These are phyloP conservation scores for Petrocephalus schoutedeni DNA, from an alignment of 2,797 vertebrate species.

Conservation along the genomic window DNA sequence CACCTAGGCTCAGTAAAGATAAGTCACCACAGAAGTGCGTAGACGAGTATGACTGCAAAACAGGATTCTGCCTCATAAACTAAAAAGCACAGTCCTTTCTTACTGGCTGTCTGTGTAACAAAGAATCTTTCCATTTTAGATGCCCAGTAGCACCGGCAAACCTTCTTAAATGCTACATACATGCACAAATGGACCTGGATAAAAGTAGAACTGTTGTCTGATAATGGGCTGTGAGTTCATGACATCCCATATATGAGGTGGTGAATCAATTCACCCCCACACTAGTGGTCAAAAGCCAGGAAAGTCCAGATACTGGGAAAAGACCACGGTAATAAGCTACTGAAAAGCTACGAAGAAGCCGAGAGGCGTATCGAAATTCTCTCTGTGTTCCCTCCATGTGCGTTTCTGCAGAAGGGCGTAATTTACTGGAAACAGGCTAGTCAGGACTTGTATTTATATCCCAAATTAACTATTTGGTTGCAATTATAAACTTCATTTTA, in stretches of 20 bases:
- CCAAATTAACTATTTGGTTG: background rate
- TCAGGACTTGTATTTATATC: background rate
- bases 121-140: slow-evolving; percentile 35
- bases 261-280: background rate
- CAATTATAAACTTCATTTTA: background rate
- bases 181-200: background rate
- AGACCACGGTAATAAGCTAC: background rate
- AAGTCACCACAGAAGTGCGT: slow-evolving; percentile 37
- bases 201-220: slow-evolving; percentile 10
- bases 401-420: background rate
- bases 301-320: background rate
- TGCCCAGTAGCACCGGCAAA: slow-evolving; percentile 9
- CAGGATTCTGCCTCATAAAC: slow-evolving; percentile 37
- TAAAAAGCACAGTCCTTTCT: slow-evolving; percentile 35
- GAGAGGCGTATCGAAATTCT: background rate
- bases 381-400: background rate
- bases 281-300: slow-evolving; percentile 9
- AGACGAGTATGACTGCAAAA: background rate
- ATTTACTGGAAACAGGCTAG: background rate
- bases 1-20: slow-evolving; percentile 34
- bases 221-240: background rate
- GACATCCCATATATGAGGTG: background rate
- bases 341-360: background rate
- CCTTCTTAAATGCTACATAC: slow-evolving; percentile 14
- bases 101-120: slow-evolving; percentile 38